Evolutionary conservation across 2,797 vertebrate genomes (phyloP).

Genomic region (Myotis pilosus): DNA sequence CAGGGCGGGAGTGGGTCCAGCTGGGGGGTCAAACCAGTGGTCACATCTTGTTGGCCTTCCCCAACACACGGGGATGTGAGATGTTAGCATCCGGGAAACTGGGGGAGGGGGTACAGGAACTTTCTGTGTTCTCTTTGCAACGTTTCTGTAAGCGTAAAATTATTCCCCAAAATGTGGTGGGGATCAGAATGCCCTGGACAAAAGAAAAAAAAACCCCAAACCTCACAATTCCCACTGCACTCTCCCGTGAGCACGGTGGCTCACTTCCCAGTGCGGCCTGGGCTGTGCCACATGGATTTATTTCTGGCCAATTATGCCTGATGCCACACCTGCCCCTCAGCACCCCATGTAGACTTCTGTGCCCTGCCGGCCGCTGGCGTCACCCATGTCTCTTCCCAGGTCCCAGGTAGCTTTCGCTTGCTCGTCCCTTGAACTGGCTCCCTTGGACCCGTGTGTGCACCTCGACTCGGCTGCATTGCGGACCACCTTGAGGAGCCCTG

Average conservation of each 20-base stretch:
- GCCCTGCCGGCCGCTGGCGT: neutral
- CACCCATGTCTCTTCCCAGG: fast-evolving
- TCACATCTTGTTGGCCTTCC: neutral
- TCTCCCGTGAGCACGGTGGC: fast-evolving
- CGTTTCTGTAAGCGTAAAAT: neutral
- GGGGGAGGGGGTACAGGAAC: no score
- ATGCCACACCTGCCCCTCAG: neutral
- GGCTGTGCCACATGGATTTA: fast-evolving
- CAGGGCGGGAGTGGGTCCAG: neutral
- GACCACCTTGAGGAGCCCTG: neutral
- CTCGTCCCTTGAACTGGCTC: neutral
- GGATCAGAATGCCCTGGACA: neutral
- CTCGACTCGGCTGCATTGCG: neutral
- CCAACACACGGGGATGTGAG: no score
- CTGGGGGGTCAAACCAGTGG: neutral
- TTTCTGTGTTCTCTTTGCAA: neutral
- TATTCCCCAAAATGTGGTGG: neutral
- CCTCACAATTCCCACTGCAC: neutral
- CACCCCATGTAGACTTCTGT: neutral
- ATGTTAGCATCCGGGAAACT: no score
- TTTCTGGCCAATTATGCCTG: neutral
- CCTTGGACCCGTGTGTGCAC: no score
- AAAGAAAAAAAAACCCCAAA: neutral
- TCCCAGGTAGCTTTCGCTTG: neutral
- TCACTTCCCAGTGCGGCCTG: neutral